phyloP scores from a whole-genome alignment of 2,888 invertebrate genomes.

The Cheilosia urbana region DNA sequence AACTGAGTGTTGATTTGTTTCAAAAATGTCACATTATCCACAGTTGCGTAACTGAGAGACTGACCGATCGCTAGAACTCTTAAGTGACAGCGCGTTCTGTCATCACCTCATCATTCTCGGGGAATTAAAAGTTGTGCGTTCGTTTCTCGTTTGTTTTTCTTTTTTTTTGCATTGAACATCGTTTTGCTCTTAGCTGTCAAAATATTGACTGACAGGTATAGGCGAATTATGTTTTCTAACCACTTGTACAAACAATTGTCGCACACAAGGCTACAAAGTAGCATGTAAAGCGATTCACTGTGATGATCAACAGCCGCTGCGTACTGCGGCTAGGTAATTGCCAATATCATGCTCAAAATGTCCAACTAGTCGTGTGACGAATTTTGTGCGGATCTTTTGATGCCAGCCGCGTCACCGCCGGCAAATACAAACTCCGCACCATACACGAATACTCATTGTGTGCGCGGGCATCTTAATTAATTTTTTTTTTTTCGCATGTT shows the following conservation, averaged over 20 bases:
- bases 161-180: not conserved
- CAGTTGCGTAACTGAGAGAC: too few species aligned
- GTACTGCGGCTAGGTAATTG: conserved; percentile 25
- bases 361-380: conserved; percentile 42
- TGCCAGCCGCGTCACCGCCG: not conserved
- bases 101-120: too few species aligned
- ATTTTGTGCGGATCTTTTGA: conserved; percentile 45
- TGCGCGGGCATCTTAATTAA: conserved; percentile 61
- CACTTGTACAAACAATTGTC: not conserved
- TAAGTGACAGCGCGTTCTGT: too few species aligned
- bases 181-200: not conserved
- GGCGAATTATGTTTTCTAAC: not conserved
- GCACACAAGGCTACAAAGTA: not conserved
- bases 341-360: conserved; percentile 43
- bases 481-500: conserved; percentile 53
- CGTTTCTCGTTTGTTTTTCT: too few species aligned
- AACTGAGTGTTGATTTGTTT: not conserved
- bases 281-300: not conserved
- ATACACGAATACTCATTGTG: conserved; percentile 20
- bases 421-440: not conserved
- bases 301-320: conserved; percentile 10
- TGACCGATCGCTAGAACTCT: too few species aligned
- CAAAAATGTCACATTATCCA: not conserved
- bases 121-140: too few species aligned
- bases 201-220: not conserved